Conservation (phyloP, 2,888 invertebrate species). For the Melanargia galathea region DNA sequence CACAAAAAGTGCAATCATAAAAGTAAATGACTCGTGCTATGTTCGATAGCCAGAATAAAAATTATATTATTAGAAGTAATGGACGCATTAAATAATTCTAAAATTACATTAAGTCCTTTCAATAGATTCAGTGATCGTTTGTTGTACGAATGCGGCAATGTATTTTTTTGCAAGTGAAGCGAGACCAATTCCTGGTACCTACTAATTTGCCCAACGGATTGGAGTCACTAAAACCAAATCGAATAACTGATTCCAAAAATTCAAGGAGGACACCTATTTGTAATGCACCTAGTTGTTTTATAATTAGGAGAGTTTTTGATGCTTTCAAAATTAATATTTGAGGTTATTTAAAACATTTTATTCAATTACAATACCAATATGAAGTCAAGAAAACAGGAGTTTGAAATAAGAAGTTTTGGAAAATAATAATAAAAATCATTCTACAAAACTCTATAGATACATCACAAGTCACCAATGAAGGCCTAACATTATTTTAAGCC, state of each 20-base stretch:
- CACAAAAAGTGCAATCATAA: constrained; percentile 5
- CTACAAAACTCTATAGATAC: not conserved
- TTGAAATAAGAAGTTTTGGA: not conserved
- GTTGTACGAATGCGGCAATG: not conserved
- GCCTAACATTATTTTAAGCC: not conserved
- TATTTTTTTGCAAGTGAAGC: constrained; percentile 1
- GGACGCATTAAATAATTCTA: not conserved
- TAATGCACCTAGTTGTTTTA: not conserved
- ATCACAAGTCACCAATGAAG: not conserved
- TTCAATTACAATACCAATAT: no score
- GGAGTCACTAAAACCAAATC: not conserved
- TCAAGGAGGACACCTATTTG: not conserved
- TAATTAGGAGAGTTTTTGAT: not conserved
- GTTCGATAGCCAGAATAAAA: not conserved
- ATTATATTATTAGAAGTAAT: constrained; percentile 1
- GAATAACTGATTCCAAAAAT: not conserved
- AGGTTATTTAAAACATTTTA: no score
- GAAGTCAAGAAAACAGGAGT: no score
- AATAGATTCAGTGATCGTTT: not conserved
- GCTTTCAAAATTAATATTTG: no score
- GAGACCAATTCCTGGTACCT: constrained; percentile 3
- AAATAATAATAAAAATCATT: not conserved
- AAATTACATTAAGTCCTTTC: constrained; percentile 1
- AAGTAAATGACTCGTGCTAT: not conserved
- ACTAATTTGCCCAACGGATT: constrained; percentile 2